These are phyloP conservation scores for Leucoraja erinaceus DNA, from an alignment of 2,113 vertebrate species.

Conservation along the genomic window DNA sequence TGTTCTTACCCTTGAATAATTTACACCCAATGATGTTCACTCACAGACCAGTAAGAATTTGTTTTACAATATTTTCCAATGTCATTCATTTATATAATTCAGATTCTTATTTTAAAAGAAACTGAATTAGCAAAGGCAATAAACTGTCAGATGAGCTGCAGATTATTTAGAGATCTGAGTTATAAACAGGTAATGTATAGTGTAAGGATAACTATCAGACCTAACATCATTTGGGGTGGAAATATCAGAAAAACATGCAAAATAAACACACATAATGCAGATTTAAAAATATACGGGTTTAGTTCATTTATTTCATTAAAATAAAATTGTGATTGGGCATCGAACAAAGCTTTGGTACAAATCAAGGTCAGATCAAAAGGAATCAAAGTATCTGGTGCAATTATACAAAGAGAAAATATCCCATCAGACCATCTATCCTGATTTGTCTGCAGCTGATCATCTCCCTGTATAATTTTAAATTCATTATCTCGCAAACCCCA, in stretches of 20 bases:
- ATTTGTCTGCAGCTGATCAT: neutral
- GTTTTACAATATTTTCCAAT: neutral
- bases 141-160: neutral
- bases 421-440: neutral
- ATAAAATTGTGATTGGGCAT: neutral
- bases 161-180: neutral
- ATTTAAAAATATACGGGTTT: neutral
- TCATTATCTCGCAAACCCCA: neutral
- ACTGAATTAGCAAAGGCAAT: neutral
- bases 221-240: neutral
- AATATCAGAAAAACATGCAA: neutral
- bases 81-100: neutral
- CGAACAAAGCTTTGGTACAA: neutral
- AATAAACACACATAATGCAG: neutral
- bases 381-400: neutral
- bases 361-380: neutral
- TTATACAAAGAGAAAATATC: neutral
- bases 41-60: neutral
- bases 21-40: neutral
- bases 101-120: neutral
- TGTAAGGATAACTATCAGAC: neutral
- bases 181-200: neutral
- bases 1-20: neutral
- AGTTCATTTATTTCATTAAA: neutral
- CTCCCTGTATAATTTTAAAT: neutral